Evolutionary conservation across 2,888 invertebrate genomes (phyloP).

Genomic region (Epistrophe eligans): DNA sequence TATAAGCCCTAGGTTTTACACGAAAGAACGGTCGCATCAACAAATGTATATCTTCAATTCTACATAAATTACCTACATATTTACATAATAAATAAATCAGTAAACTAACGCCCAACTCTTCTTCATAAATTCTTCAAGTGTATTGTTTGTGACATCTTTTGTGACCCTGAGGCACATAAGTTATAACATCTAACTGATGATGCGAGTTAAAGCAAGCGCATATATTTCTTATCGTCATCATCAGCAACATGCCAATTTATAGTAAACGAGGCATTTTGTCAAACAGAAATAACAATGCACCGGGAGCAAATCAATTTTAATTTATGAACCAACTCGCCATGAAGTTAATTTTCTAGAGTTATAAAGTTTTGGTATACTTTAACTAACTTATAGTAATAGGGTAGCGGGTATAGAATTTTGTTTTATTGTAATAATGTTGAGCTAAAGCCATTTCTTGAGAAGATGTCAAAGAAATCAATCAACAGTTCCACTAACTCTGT

Average conservation of each 20-base stretch:
- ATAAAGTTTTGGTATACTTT: no score
- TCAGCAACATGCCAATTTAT: background rate
- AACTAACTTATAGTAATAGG: no score
- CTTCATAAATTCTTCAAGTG: background rate
- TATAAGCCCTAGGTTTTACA: no score
- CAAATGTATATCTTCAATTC: no score
- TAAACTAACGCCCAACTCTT: conserved; percentile 1
- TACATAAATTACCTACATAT: background rate
- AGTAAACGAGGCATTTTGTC: background rate
- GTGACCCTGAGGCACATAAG: background rate
- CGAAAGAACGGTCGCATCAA: no score
- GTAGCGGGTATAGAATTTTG: no score
- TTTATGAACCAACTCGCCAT: background rate
- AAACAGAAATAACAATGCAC: background rate
- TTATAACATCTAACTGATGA: background rate
- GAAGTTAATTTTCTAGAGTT: no score
- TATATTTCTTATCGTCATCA: background rate
- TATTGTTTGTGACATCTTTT: background rate
- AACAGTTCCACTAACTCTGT: background rate
- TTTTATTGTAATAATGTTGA: background rate
- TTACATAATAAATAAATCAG: background rate
- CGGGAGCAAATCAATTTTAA: background rate
- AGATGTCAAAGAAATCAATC: background rate
- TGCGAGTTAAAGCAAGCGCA: background rate
- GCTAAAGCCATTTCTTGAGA: background rate